A percentile compares a stretch with the other conserved stretches of the same genome.
Conservation (phyloP, 2,113 vertebrate species). For the Python bivittatus region DNA sequence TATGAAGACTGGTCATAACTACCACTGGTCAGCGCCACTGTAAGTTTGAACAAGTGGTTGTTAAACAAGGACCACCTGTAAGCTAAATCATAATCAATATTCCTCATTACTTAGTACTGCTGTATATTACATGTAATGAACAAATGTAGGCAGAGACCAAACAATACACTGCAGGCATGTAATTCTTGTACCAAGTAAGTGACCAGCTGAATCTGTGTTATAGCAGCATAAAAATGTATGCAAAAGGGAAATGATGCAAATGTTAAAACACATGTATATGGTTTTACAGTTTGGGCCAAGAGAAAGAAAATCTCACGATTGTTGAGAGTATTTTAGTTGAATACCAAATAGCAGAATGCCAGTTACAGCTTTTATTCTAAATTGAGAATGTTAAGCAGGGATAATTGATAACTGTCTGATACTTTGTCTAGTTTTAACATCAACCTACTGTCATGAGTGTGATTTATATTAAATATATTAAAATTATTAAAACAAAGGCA, state of each 20-base stretch:
- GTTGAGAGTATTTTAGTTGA: constrained; percentile 1
- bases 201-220: constrained; percentile 35
- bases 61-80: not conserved
- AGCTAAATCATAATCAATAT: not conserved
- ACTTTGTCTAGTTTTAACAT: constrained; percentile 29
- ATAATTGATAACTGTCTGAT: constrained; percentile 24
- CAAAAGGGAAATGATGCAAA: constrained; percentile 12
- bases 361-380: constrained; percentile 34
- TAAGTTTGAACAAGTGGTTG: not conserved
- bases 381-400: constrained; percentile 13
- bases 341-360: constrained; percentile 23
- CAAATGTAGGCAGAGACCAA: constrained; percentile 57
- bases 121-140: constrained; percentile 63
- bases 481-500: constrained; percentile 49
- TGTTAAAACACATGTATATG: rapidly evolving
- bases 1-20: not conserved
- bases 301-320: constrained; percentile 25
- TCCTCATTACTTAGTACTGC: constrained; percentile 37
- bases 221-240: not conserved
- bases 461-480: constrained; percentile 40
- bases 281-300: constrained; percentile 15
- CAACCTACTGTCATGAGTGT: constrained; percentile 17
- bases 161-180: constrained; percentile 60
- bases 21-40: not conserved
- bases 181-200: constrained; percentile 54